Evolutionary conservation across 2,797 vertebrate species (phyloP), one percentile per base, ranked within the genome.

Genomic region (Lutjanus campechanus): DNA sequence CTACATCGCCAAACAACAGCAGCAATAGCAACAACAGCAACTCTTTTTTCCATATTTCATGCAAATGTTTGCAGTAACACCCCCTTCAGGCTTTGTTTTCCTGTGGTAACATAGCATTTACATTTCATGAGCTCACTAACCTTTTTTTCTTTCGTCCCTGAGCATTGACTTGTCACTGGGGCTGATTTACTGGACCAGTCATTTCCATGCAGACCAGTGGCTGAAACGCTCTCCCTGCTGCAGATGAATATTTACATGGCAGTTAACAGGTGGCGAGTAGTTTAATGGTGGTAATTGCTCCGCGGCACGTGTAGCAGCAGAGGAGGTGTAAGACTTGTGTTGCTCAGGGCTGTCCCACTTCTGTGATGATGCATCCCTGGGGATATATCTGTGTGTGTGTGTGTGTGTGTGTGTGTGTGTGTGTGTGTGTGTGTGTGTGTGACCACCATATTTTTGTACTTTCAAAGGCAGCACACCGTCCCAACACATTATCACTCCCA

Each of bases 201-300:
- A 83, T 91, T 93, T 89, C 80, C 88, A 88, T 88, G 76, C 85
- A 79, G 90, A 73, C 85, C 88, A 75, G 81, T 63, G 88, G 92
- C 85, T 88, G 69, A 69, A 85, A 70, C 22, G 54, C 80, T 85
- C 77, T 83, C 88, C 67, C 82, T 19, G 65, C 82, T 87, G 83
- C 87, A 85, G 85, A 94, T 92, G 89, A 93, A 94, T 94, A 94
- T 95, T 94, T 95, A 94, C 92, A 93, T 93, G 91, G 91, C 92
- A 85, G 93, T 93, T 94, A 95, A 94, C 94, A 95, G 94, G 93
- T 95, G 94, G 90, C 69, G 73, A 93, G 86, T 91, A 87, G 88
- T 92, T 94, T 91, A 93, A 93, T 93, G 88, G 84, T 11, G 79
- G 90, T 93, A 91, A 94, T 93, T 91, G 90, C 87, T 85, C 49